These are phyloP conservation scores for Lepidurus apus DNA, from an alignment of 1,140 invertebrate species.

Conservation along the genomic window DNA sequence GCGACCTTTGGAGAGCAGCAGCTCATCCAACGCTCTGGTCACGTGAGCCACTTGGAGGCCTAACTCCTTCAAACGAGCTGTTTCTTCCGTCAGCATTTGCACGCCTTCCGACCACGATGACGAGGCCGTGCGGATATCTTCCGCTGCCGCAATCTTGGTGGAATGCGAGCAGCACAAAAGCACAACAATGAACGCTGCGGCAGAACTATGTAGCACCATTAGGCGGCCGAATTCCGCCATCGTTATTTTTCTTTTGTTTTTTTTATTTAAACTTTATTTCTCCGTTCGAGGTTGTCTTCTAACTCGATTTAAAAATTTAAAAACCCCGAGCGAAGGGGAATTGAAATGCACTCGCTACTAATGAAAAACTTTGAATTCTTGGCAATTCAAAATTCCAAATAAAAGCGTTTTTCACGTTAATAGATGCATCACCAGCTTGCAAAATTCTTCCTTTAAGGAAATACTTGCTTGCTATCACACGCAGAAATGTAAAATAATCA, in stretches of 20 bases:
- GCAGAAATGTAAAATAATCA: background rate
- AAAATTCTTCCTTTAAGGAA: no score
- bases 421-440: no score
- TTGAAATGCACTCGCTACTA: no score
- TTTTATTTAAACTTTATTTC: background rate
- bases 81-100: slow-evolving; percentile 27
- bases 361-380: no score
- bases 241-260: background rate
- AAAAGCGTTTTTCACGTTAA: no score
- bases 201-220: background rate
- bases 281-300: no score
- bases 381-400: no score
- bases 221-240: background rate
- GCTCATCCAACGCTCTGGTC: slow-evolving; percentile 28
- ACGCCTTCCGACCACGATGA: slow-evolving; percentile 23
- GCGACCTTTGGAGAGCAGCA: slow-evolving; percentile 30
- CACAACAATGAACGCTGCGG: background rate
- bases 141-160: background rate
- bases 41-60: slow-evolving; percentile 28
- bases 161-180: background rate
- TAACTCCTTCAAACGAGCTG: slow-evolving; percentile 24
- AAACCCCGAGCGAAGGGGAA: no score
- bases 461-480: no score
- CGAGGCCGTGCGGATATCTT: background rate
- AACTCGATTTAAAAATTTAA: no score